Base-by-base conservation (phyloP, 1,140 invertebrate genomes). In the Euwallacea fornicatus region DNA sequence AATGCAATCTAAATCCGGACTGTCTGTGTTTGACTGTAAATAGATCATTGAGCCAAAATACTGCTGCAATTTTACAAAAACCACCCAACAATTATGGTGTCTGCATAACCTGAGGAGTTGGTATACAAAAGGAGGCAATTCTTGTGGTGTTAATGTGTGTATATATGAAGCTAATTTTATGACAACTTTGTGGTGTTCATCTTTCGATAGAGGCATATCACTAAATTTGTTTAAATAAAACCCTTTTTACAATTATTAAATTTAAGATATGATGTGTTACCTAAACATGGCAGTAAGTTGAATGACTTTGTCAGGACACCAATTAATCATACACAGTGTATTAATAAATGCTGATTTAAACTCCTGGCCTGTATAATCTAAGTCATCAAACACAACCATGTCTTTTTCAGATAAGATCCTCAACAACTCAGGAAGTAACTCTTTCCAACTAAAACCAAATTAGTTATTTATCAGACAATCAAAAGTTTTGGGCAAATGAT, bases 1-100 rank as follows among this genome's bases (percentile, higher is more conserved):
- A 71, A 84, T 84, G 50, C 76, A 77, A 74, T 84, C 82, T 7
- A 83, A 76, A 67, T 82, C 79, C 4, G 62, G 69, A 56, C 21
- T 33, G 21, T 33, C 21, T 33, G 21, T 33, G 21, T 33, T 33
- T 33, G 21, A 2, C 21, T 33, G 21, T 33, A 4, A 33, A 33
- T 85, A 84, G 58, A 82, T 81, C 73, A 79, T 78, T 10, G 79
- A 76, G 61, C 80, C 78, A 69, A 85, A 85, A 70, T 84, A 84
- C 60, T 82, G 78, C 61, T 85, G 82, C 44, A 85, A 66, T 8
- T 78, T 80, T 42, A 84, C 66, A 58, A 84, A 72, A 76, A 79
- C 68, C 75, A 76, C 11, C 73, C 71, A 47, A 77, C 79, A 42
- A 75, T 82, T 73, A 68, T 79, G 76, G 44, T 78, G 70, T 72